These are phyloP conservation scores for Aphelenchoides fujianensis DNA, from an alignment of 1,140 invertebrate species.

Conservation along the genomic window DNA sequence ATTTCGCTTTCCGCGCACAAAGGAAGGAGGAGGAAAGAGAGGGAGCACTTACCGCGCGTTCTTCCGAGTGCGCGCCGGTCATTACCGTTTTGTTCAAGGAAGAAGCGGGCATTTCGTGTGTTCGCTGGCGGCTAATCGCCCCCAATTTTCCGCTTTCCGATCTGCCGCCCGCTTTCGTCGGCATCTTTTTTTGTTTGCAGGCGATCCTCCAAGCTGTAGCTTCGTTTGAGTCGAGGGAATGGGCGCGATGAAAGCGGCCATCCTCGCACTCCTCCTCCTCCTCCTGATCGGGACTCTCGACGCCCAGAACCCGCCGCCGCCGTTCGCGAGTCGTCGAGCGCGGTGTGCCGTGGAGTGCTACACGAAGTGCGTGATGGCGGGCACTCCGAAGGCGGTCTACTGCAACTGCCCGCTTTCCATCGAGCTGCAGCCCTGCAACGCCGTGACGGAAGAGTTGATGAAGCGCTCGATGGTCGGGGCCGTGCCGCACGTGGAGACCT, in stretches of 20 bases:
- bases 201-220: no score
- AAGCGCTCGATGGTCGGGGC: constrained; percentile 8
- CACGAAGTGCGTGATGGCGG: constrained; percentile 42
- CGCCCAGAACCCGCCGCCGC: not conserved
- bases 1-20: not conserved
- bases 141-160: no score
- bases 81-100: not conserved
- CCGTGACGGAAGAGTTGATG: constrained; percentile 44
- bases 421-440: constrained; percentile 34
- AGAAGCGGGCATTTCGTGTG: not conserved
- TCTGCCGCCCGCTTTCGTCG: no score
- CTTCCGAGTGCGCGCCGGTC: not conserved
- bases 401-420: constrained; percentile 50
- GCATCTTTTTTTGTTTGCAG: no score
- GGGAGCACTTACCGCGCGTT: no score
- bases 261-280: not conserved
- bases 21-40: no score
- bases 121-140: no score
- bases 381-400: constrained; percentile 52
- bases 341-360: constrained; percentile 50
- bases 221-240: no score
- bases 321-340: constrained; percentile 23
- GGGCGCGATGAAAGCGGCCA: no score
- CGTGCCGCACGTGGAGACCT: constrained; percentile 10
- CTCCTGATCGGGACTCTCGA: no score